phyloP scores from a whole-genome alignment of 2,113 vertebrate genomes.

The Marcusenius ussheri region DNA sequence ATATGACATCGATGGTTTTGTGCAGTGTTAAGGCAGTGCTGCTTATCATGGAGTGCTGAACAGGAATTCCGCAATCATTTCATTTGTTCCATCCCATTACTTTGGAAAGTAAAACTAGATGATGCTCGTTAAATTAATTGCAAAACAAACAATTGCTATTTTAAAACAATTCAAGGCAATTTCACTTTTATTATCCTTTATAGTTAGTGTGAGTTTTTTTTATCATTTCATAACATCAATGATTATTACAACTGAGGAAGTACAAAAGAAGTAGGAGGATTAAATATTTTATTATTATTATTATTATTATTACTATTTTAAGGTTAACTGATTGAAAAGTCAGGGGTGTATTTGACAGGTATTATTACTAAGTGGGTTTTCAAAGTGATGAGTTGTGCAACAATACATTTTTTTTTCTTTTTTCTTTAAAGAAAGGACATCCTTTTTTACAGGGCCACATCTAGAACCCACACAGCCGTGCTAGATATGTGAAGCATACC shows the following conservation, averaged over 20 bases:
- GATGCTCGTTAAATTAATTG: neutral
- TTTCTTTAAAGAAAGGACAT: neutral
- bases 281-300: neutral
- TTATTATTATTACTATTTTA: neutral
- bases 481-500: neutral
- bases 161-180: neutral
- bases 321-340: neutral
- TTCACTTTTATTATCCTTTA: neutral
- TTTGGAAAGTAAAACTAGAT: neutral
- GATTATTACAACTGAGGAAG: neutral
- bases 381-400: neutral
- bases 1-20: neutral
- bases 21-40: neutral
- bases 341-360: neutral
- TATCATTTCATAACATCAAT: neutral
- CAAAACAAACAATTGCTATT: neutral
- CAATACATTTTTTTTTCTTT: neutral
- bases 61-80: neutral
- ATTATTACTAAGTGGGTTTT: neutral
- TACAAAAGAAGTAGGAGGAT: neutral
- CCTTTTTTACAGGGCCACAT: neutral
- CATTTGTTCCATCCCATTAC: neutral
- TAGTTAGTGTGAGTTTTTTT: neutral
- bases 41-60: neutral
- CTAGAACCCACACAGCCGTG: neutral